A percentile compares a stretch with the other conserved stretches of the same genome.
phyloP scores from a whole-genome alignment of 2,113 vertebrate genomes.

The Sigmodon hispidus region DNA sequence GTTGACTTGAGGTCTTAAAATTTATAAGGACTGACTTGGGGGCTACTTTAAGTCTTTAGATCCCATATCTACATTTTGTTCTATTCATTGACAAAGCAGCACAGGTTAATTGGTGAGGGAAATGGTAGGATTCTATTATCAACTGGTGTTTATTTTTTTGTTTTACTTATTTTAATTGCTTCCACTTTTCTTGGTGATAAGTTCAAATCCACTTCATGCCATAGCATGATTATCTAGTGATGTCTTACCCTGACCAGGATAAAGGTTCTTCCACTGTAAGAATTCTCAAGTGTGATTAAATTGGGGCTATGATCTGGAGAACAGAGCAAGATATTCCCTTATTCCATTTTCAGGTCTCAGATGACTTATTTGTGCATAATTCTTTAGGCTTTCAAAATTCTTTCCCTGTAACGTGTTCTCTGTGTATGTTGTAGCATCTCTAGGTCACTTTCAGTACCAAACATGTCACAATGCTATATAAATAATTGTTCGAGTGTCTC shows the following conservation, averaged over 20 bases:
- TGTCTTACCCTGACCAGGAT: accelerated
- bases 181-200: background rate
- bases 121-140: background rate
- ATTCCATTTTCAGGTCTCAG: background rate
- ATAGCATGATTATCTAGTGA: background rate
- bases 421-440: background rate
- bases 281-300: background rate
- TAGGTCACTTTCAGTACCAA: background rate
- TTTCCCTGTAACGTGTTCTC: background rate
- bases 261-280: background rate
- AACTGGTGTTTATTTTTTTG: background rate
- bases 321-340: background rate
- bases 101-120: no score
- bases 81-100: background rate
- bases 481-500: background rate
- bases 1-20: background rate
- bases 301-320: background rate
- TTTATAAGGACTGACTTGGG: background rate
- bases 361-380: background rate
- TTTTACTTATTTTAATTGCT: background rate
- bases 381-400: background rate
- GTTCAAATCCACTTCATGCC: background rate
- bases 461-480: background rate
- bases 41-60: background rate
- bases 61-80: background rate